These are phyloP conservation scores for Pheosia tremula DNA, from an alignment of 2,888 invertebrate species.

Conservation along the genomic window DNA sequence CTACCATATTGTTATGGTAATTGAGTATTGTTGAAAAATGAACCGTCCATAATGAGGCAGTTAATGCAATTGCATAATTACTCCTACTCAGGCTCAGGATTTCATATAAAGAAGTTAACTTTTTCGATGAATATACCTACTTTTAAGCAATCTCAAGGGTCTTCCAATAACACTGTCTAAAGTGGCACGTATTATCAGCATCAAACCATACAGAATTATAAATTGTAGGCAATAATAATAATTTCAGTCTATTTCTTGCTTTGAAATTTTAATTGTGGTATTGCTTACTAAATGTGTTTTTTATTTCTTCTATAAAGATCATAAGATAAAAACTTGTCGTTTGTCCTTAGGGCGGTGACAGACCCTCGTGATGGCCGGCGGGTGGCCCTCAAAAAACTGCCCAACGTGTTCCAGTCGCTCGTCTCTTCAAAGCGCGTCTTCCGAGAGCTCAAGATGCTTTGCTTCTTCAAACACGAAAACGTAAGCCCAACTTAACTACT, in stretches of 20 bases:
- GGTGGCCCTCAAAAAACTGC: slow-evolving; percentile 99
- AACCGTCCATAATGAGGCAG: slow-evolving; percentile 23
- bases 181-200: too few relatives aligned
- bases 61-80: slow-evolving; percentile 21
- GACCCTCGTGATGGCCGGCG: slow-evolving; percentile 99
- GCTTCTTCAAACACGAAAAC: slow-evolving; percentile 99
- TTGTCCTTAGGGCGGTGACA: slow-evolving; percentile 97
- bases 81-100: slow-evolving; percentile 20
- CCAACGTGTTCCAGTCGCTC: slow-evolving; percentile 99
- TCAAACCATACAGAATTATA: too few relatives aligned
- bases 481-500: slow-evolving; percentile 84
- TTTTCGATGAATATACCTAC: too few relatives aligned
- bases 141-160: too few relatives aligned
- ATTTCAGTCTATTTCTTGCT: too few relatives aligned
- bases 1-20: slow-evolving; percentile 48
- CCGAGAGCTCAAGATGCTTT: slow-evolving; percentile 99
- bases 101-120: slow-evolving; percentile 17
- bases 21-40: slow-evolving; percentile 40
- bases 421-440: slow-evolving; percentile 99
- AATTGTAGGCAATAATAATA: too few relatives aligned
- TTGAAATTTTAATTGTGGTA: too few relatives aligned
- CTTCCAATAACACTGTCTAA: too few relatives aligned
- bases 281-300: too few relatives aligned
- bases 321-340: slow-evolving; percentile 10
- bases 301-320: too few relatives aligned